Conservation (phyloP, 2,113 vertebrate species). For the Tenrec ecaudatus region DNA sequence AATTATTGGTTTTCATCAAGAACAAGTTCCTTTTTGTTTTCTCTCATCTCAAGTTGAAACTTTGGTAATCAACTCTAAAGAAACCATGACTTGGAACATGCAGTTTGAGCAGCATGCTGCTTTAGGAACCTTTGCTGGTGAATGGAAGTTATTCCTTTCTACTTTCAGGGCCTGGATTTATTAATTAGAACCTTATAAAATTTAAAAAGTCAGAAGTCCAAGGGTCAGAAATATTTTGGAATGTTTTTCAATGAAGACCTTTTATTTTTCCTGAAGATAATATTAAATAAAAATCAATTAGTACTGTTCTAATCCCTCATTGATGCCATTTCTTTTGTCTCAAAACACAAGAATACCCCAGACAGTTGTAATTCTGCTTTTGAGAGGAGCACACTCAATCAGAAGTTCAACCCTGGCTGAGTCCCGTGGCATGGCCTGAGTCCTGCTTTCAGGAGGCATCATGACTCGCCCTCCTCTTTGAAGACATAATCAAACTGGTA, state of each 20-base stretch:
- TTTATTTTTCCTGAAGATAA: constrained; percentile 7
- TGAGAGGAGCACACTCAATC: neutral
- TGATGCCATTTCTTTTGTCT: constrained; percentile 50
- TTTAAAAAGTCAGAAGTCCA: constrained; percentile 5
- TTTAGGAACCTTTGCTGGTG: neutral
- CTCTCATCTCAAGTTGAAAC: neutral
- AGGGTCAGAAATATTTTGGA: constrained; percentile 7
- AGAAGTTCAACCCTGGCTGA: neutral
- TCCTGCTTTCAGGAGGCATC: constrained; percentile 3
- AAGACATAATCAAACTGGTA: constrained; percentile 65
- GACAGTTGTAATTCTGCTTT: neutral
- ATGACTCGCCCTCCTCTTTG: neutral
- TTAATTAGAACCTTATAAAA: neutral
- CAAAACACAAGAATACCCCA: neutral
- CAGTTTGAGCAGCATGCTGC: neutral
- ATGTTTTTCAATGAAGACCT: neutral
- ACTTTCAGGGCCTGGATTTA: neutral
- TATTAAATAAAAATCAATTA: constrained; percentile 26
- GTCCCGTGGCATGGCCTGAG: neutral
- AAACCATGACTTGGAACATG: neutral
- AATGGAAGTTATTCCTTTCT: neutral
- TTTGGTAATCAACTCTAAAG: neutral
- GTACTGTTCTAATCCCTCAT: neutral
- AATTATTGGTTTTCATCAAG: neutral
- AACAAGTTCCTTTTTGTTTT: neutral